phyloP scores from a whole-genome alignment of 92 coral and sea anemone species.

The Palythoa caribaeorum region DNA sequence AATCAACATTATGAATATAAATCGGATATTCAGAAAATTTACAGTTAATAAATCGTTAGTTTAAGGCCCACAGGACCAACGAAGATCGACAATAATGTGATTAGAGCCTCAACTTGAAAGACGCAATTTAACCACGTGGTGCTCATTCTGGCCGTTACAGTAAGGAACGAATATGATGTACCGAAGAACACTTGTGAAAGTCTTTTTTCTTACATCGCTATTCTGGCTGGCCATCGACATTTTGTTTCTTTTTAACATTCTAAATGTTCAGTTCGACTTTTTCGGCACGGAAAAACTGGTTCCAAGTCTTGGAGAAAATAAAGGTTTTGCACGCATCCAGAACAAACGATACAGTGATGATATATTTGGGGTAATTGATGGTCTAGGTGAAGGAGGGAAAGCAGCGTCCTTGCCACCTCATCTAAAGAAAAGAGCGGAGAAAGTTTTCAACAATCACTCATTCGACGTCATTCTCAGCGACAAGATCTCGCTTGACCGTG shows the following conservation, averaged over 20 bases:
- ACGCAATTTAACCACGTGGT: slow-evolving; percentile 16
- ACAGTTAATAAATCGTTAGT: not conserved
- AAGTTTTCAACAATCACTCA: slow-evolving; percentile 82
- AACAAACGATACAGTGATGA: slow-evolving; percentile 21
- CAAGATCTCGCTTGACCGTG: slow-evolving; percentile 80
- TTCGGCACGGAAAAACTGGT: slow-evolving; percentile 72
- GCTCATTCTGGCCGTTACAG: not conserved
- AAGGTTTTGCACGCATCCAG: not conserved
- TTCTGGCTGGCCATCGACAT: slow-evolving; percentile 90
- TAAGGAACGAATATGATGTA: slow-evolving; percentile 29
- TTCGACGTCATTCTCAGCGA: slow-evolving; percentile 87
- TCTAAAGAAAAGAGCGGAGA: slow-evolving; percentile 70
- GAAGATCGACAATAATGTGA: not conserved
- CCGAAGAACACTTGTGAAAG: slow-evolving; percentile 80
- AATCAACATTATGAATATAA: no score
- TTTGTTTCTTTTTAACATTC: slow-evolving; percentile 67
- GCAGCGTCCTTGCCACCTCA: slow-evolving; percentile 73
- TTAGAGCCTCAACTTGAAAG: not conserved
- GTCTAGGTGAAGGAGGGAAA: slow-evolving; percentile 83
- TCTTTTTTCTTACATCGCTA: slow-evolving; percentile 74
- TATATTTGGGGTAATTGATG: slow-evolving; percentile 60
- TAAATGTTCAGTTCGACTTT: slow-evolving; percentile 75
- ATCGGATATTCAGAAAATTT: not conserved
- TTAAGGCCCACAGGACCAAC: not conserved
- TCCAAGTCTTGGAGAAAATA: slow-evolving; percentile 49